Evolutionary conservation across 2,113 vertebrate species (phyloP), one percentile per base, ranked within the genome.

Genomic region (Nycticebus coucang): DNA sequence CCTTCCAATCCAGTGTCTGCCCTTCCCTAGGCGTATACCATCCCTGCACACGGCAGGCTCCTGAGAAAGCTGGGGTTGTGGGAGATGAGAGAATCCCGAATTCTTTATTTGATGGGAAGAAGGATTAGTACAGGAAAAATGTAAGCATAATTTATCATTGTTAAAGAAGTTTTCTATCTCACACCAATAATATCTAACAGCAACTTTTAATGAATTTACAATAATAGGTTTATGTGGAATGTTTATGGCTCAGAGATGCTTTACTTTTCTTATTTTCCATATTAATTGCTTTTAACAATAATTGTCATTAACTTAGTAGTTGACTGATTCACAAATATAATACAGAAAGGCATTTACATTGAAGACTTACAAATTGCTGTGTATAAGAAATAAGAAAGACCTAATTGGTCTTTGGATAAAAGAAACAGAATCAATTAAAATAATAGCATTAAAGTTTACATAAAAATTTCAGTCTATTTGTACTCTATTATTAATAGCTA

Each of bases 21-120:
- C 22, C 0, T 5, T 1, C 30, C 12, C 45, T 35, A 9, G 14
- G 2, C 0, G 4, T 19, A 12, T 12, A 5, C 7, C 3, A 13
- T 41, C 1, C 21, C 14, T 33, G 17, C 8, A 1, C 37, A 28
- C 9, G 13, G 0, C 69, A 26, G 28, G 9, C 18, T 71, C 33
- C 26, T 28, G 26, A 64, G 28, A n/a, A 18, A 35, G 53, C 11
- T 5, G n/a, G 30, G 50, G 18, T 2, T 45, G 7, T 22, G 53
- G 35, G 30, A 77, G 37, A 50, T 26, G 21, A 28, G 4, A 37
- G 7, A 41, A 55, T 62, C n/a, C 74, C 13, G 33, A 33, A 33
- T 57, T 50, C 26, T 90, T 7, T 9, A 53, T 78, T 11, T 59
- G 13, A 13, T 22, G 15, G 30, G 45, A 72, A 71, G 35, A 85